A percentile compares a stretch with the other conserved stretches of the same genome.
These are phyloP conservation scores for Circaetus cinerascens DNA, from an alignment of 2,113 vertebrate species.

Conservation along the genomic window DNA sequence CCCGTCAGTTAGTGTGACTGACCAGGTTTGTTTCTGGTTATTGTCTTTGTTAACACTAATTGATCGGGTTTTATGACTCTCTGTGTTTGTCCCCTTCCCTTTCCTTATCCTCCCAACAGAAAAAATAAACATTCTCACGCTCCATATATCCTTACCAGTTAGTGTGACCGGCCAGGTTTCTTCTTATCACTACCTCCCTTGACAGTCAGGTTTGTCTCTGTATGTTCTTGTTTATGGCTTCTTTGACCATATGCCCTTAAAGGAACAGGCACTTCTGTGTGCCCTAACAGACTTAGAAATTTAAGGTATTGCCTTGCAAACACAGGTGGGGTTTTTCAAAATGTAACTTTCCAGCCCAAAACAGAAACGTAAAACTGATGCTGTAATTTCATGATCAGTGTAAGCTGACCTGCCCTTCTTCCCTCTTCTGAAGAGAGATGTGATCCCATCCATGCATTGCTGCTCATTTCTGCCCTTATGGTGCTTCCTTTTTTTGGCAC, in stretches of 20 bases:
- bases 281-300: neutral
- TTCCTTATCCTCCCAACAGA: neutral
- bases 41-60: neutral
- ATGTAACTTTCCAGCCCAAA: neutral
- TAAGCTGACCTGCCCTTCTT: neutral
- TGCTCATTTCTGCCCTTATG: neutral
- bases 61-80: neutral
- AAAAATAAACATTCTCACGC: neutral
- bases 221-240: neutral
- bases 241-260: neutral
- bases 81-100: neutral
- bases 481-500: neutral
- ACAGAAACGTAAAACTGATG: neutral
- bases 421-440: neutral
- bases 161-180: neutral
- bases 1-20: neutral
- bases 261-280: neutral
- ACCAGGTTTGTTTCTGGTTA: neutral
- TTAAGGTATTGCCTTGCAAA: neutral
- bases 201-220: neutral
- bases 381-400: neutral
- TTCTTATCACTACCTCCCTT: neutral
- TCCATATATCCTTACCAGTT: neutral
- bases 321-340: neutral
- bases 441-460: neutral